phyloP scores from a whole-genome alignment of 1,140 invertebrate species.

The Trichonephila clavata region DNA sequence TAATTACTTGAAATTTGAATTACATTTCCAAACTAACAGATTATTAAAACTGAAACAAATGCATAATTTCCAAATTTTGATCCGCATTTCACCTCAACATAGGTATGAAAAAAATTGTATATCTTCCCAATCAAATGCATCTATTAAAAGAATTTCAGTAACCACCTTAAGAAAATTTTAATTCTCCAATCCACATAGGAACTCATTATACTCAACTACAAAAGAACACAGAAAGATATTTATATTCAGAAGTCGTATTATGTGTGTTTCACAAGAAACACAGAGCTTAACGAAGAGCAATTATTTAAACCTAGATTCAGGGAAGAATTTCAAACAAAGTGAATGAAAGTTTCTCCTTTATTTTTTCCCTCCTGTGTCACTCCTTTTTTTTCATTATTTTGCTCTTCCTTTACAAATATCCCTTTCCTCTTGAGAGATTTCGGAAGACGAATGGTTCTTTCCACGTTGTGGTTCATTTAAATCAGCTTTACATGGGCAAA shows the following conservation, averaged over 20 bases:
- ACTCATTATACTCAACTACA: neutral
- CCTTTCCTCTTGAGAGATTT: neutral
- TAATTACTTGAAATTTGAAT: no score
- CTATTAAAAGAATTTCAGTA: neutral
- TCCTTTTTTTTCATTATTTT: neutral
- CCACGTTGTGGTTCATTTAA: neutral
- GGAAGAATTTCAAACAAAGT: neutral
- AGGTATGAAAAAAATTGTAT: neutral
- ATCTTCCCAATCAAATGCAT: neutral
- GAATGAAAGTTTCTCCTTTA: neutral
- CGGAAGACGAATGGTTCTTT: constrained; percentile 8
- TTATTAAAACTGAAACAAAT: neutral
- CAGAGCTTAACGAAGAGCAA: constrained; percentile 10
- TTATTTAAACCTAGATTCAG: neutral
- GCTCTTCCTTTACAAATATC: neutral
- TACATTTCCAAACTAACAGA: neutral
- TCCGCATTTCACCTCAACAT: neutral
- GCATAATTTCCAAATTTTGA: neutral
- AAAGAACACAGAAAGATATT: neutral
- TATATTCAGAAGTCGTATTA: constrained; percentile 8
- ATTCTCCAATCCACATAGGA: neutral
- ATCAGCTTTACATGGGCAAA: neutral
- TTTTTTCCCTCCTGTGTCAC: neutral
- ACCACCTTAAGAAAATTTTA: neutral
- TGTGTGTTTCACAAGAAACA: neutral